A percentile compares a stretch with the other conserved stretches of the same genome.
Evolutionary conservation across 1,140 invertebrate genomes (phyloP).

Genomic region (Megathymus violae): DNA sequence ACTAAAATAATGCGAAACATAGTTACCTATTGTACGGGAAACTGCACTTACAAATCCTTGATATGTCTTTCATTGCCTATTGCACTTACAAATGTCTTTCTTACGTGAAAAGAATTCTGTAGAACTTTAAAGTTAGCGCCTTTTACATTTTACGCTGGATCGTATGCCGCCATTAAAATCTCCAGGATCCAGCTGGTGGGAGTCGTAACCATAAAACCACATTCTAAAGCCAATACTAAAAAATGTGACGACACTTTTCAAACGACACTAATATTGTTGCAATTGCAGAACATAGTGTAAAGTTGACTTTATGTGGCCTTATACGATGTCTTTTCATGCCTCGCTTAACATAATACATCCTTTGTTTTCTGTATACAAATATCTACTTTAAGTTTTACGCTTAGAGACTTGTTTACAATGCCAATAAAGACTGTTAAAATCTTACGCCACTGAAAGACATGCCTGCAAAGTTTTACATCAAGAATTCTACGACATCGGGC

Average conservation of each 20-base stretch:
- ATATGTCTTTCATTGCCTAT: too few relatives aligned
- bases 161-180: slow-evolving; percentile 23
- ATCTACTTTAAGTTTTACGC: not conserved
- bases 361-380: not conserved
- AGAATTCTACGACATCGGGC: slow-evolving; percentile 42
- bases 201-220: slow-evolving; percentile 31
- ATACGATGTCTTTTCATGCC: slow-evolving; percentile 30
- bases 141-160: slow-evolving; percentile 26
- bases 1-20: too few relatives aligned
- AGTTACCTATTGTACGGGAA: too few relatives aligned
- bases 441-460: not conserved
- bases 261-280: slow-evolving; percentile 49
- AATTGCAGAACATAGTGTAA: slow-evolving; percentile 49
- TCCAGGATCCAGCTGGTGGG: slow-evolving; percentile 19
- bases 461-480: slow-evolving; percentile 38
- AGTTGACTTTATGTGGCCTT: slow-evolving; percentile 43
- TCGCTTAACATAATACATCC: slow-evolving; percentile 7
- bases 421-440: not conserved
- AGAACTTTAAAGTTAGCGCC: slow-evolving; percentile 16
- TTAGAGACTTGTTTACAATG: slow-evolving; percentile 2
- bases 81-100: slow-evolving; percentile 17
- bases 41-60: too few relatives aligned
- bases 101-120: slow-evolving; percentile 29
- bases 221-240: slow-evolving; percentile 45
- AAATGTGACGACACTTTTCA: slow-evolving; percentile 44